Evolutionary conservation across 2,797 vertebrate species (phyloP), one percentile per base, ranked within the genome.

Genomic region (Halcyon smyrnensis): DNA sequence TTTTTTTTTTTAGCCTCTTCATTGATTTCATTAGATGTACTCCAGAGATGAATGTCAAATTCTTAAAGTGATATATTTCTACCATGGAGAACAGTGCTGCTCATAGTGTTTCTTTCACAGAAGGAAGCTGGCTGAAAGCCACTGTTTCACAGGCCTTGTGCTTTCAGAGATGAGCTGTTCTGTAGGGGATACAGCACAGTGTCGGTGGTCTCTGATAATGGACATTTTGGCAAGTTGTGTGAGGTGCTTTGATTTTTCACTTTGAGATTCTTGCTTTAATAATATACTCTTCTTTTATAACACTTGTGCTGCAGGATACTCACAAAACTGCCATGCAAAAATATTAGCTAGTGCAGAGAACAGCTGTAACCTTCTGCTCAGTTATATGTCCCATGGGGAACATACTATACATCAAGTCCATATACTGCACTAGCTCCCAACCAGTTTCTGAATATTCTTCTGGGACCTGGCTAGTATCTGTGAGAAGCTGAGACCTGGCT

Each of bases 161-260:
- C 32, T 51, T 88, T 6, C 18, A 36, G 59, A 75, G 16, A 62
- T 54, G 84, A 89, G 43, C 46, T 89, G 41, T 81, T 82, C 77
- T 51, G 45, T 21, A 67, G 27, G 50, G 75, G 62, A 32, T 65
- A 48, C 15, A 60, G 65, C 20, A 68, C 17, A 60, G 73, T 64
- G 90, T 75, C 84, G 73, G 79, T 86, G 73, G 48, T 83, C 45
- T 94, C 39, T 89, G 62, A n/a, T 77, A 84, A 86, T 57, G 76
- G 73, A 59, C 1, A 0, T 78, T 92, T 94, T 80, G 57, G 65
- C 68, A 94, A 86, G 57, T 30, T 50, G 4, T 24, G 15, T 71
- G 78, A 93, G 39, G 46, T 89, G 34, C 34, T 95, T 87, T 76
- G 34, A 34, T 81, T 81, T 45, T 48, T 90, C 50, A 65, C 23